Conservation (phyloP, 1,140 invertebrate species). For the Goniozus legneri region DNA sequence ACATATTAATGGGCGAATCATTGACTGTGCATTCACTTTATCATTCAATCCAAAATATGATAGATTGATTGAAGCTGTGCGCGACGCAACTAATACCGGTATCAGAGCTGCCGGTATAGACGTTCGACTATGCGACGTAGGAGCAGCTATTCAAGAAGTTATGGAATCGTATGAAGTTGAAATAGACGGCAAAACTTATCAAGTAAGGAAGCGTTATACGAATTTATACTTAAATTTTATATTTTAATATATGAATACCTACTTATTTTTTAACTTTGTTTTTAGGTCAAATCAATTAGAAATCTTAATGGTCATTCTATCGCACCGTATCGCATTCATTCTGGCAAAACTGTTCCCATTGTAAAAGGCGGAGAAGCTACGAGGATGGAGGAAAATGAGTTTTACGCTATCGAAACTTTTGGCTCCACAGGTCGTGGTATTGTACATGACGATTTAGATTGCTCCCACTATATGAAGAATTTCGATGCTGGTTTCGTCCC, state of each 20-base stretch:
- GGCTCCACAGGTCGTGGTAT: slow-evolving; percentile 95
- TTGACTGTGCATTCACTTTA: slow-evolving; percentile 98
- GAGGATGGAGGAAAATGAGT: slow-evolving; percentile 98
- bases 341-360: slow-evolving; percentile 99
- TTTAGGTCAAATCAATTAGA: slow-evolving; percentile 87
- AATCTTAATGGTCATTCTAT: slow-evolving; percentile 99
- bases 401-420: slow-evolving; percentile 99
- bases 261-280: slow-evolving; percentile 10
- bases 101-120: slow-evolving; percentile 95
- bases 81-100: slow-evolving; percentile 97
- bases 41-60: slow-evolving; percentile 98
- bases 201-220: slow-evolving; percentile 39
- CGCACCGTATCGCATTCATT: slow-evolving; percentile 95
- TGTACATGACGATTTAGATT: slow-evolving; percentile 99
- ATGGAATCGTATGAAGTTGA: slow-evolving; percentile 99
- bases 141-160: slow-evolving; percentile 96
- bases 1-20: slow-evolving; percentile 97
- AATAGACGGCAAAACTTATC: slow-evolving; percentile 94
- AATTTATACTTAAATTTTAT: not conserved
- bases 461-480: slow-evolving; percentile 99
- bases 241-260: not conserved
- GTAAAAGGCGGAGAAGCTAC: slow-evolving; percentile 97
- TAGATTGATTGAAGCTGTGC: slow-evolving; percentile 90
- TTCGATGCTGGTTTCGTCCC: slow-evolving; percentile 93
- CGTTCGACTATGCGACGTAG: slow-evolving; percentile 95